Conservation (phyloP, 2,888 invertebrate genomes). For the Catocala nupta region DNA sequence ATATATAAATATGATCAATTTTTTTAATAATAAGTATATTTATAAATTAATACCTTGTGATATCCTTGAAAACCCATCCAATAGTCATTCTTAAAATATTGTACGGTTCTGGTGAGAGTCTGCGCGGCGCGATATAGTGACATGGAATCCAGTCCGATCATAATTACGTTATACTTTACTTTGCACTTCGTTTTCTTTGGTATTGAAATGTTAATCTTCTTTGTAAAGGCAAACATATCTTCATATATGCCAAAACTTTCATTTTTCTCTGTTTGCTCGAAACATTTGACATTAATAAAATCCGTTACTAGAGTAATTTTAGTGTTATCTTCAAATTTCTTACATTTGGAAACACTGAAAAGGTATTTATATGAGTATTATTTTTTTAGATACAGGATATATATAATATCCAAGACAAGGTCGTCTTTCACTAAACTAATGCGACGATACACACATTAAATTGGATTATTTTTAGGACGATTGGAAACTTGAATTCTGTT, state of each 20-base stretch:
- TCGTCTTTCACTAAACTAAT: no score
- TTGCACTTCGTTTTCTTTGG: constrained; percentile 46
- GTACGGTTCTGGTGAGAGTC: constrained; percentile 91
- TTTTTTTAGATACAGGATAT: no score
- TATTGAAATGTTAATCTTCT: constrained; percentile 70
- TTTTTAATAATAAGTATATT: neutral
- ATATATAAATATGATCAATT: no score
- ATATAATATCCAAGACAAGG: no score
- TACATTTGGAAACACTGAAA: constrained; percentile 68
- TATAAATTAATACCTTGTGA: constrained; percentile 82
- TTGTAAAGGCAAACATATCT: constrained; percentile 81
- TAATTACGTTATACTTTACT: constrained; percentile 87
- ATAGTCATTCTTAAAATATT: constrained; percentile 89
- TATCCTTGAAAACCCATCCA: constrained; percentile 93
- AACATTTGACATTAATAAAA: constrained; percentile 74
- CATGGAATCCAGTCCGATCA: constrained; percentile 95
- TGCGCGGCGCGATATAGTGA: constrained; percentile 92
- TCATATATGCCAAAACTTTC: constrained; percentile 66
- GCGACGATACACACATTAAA: no score
- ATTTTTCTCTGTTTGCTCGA: constrained; percentile 61
- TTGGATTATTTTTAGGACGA: no score
- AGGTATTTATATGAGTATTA: neutral
- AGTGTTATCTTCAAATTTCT: constrained; percentile 58
- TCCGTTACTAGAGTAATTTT: constrained; percentile 67
- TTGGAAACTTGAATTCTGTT: no score